A percentile compares a stretch with the other conserved stretches of the same genome.
phyloP scores from a whole-genome alignment of 92 coral and sea anemone species.

The Phenganax subtilis region DNA sequence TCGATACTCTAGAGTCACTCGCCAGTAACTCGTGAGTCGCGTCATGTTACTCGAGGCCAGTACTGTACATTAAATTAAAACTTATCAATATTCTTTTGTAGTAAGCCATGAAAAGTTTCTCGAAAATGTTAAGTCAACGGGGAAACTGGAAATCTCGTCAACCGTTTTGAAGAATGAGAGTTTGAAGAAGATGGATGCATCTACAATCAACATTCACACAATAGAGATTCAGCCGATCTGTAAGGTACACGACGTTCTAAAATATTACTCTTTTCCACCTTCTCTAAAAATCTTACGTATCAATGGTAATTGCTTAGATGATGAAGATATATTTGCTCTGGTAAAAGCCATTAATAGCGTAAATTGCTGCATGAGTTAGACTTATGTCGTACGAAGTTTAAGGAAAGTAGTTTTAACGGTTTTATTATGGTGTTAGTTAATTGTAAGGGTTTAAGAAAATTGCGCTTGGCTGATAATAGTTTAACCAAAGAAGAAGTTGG shows the following conservation, averaged over 20 bases:
- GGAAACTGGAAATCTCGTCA: background rate
- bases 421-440: background rate
- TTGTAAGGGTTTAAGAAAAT: background rate
- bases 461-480: background rate
- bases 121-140: background rate
- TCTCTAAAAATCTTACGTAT: background rate
- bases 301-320: background rate
- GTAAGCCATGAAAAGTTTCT: background rate
- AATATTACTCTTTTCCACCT: background rate
- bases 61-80: background rate
- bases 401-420: background rate
- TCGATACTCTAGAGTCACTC: too few species aligned
- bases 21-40: too few species aligned
- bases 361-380: background rate
- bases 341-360: background rate
- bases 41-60: too few species aligned
- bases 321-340: background rate
- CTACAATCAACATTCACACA: background rate
- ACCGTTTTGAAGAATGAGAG: background rate
- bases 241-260: conserved; percentile 7
- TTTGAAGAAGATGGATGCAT: background rate
- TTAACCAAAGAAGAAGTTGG: background rate
- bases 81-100: background rate
- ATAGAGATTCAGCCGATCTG: background rate
- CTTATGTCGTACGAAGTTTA: background rate